Conservation (phyloP, 2,797 vertebrate genomes). For the Kryptopterus vitreolus region DNA sequence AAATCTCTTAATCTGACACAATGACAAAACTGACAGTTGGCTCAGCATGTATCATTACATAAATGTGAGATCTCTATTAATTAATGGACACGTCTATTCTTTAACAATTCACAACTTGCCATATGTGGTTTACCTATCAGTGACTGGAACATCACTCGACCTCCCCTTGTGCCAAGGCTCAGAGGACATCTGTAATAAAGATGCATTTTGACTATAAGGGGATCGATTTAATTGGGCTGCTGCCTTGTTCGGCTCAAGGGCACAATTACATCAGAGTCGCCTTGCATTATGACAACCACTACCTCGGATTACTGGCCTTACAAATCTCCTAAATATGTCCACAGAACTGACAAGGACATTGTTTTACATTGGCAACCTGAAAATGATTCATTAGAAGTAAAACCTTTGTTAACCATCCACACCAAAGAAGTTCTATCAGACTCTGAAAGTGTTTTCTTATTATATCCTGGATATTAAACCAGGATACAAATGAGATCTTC, state of each 20-base stretch:
- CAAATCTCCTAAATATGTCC: not conserved
- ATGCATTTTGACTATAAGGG: not conserved
- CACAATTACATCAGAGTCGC: not conserved
- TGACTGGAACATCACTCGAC: not conserved
- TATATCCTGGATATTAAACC: not conserved
- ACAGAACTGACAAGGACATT: not conserved
- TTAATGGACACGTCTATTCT: not conserved
- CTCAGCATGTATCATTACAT: not conserved
- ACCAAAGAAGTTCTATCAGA: not conserved
- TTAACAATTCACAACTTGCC: not conserved
- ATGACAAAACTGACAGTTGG: not conserved
- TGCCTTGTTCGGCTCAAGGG: not conserved
- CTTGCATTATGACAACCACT: conserved; percentile 5
- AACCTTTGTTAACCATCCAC: not conserved
- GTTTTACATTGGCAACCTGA: conserved; percentile 1
- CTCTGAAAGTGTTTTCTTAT: too few species aligned
- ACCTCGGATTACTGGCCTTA: not conserved
- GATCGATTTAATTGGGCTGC: not conserved
- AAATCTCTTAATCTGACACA: not conserved
- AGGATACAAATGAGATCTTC: too few species aligned
- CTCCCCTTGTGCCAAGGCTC: not conserved
- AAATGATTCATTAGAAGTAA: not conserved
- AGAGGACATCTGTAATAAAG: not conserved
- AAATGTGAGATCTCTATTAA: not conserved
- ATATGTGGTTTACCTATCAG: not conserved